These are phyloP conservation scores for Glyphotaelius pellucidus DNA, from an alignment of 2,888 invertebrate species.

Conservation along the genomic window DNA sequence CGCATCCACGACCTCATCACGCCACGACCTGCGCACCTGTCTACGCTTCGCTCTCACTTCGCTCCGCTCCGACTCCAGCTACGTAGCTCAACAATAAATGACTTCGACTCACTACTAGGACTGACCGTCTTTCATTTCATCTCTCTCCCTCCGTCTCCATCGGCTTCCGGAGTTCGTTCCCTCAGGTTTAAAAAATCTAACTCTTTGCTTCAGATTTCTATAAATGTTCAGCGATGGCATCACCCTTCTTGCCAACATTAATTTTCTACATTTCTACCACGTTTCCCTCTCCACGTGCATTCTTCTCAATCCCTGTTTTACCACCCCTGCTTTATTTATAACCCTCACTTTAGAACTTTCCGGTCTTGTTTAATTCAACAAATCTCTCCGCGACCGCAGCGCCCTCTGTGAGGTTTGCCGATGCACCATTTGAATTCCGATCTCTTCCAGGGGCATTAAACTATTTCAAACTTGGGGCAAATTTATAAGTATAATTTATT, in stretches of 20 bases:
- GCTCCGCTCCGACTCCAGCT: too few species aligned
- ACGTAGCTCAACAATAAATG: too few species aligned
- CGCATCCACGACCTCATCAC: too few species aligned
- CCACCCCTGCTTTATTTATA: not conserved
- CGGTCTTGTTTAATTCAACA: slow-evolving; percentile 18
- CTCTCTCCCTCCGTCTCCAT: too few species aligned
- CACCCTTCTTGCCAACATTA: not conserved
- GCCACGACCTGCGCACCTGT: too few species aligned
- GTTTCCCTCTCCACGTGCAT: not conserved
- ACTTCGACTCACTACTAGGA: too few species aligned
- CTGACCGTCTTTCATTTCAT: too few species aligned
- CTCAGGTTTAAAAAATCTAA: too few species aligned
- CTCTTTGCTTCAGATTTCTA: not conserved
- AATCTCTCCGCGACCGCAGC: not conserved
- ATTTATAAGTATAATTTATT: not conserved
- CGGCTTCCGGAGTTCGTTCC: too few species aligned
- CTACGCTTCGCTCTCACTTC: too few species aligned
- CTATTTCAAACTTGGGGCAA: not conserved
- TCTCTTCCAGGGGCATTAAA: not conserved
- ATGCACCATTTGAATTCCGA: not conserved
- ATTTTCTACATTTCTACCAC: not conserved
- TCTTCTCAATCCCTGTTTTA: not conserved
- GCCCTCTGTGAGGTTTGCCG: not conserved
- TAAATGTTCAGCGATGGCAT: not conserved
- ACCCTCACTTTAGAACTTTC: not conserved